These are phyloP conservation scores for Stictocephala bisonia DNA, from an alignment of 2,888 invertebrate genomes.

Conservation along the genomic window DNA sequence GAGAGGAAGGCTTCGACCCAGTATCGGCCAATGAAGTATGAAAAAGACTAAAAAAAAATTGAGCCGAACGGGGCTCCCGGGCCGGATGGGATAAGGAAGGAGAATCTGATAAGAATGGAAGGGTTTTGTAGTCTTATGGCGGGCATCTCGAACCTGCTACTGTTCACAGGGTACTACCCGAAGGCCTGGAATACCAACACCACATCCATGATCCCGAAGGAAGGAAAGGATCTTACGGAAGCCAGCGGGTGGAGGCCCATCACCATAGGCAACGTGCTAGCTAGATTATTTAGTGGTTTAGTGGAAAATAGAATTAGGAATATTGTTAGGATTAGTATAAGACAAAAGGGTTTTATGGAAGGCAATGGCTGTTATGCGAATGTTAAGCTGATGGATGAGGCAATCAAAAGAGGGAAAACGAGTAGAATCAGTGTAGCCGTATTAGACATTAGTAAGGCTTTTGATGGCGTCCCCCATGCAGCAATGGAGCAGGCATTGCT, in stretches of 20 bases:
- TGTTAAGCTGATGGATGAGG: not conserved
- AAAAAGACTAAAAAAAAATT: not conserved
- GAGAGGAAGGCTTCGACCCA: too few species aligned
- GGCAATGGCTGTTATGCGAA: conserved; percentile 6
- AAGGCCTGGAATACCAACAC: not conserved
- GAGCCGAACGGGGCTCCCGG: not conserved
- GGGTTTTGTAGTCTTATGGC: not conserved
- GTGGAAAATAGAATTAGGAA: not conserved
- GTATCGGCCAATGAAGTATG: too few species aligned
- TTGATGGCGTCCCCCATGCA: too few species aligned
- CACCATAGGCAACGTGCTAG: conserved; percentile 1
- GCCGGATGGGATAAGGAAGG: not conserved
- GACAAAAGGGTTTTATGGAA: not conserved
- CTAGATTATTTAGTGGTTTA: not conserved
- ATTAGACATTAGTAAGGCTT: too few species aligned
- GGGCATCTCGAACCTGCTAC: not conserved
- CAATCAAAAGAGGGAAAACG: too few species aligned
- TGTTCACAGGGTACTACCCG: not conserved
- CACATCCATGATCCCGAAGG: conserved; percentile 22
- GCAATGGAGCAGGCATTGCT: too few species aligned
- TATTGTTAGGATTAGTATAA: not conserved
- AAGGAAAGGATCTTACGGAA: not conserved
- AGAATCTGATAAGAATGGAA: too few species aligned
- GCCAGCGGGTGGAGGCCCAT: conserved; percentile 34
- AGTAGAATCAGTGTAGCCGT: not conserved